Percentiles rank a stretch among this genome's conserved stretches.
Conservation (phyloP, 2,888 invertebrate species). For the Caprella mutica region DNA sequence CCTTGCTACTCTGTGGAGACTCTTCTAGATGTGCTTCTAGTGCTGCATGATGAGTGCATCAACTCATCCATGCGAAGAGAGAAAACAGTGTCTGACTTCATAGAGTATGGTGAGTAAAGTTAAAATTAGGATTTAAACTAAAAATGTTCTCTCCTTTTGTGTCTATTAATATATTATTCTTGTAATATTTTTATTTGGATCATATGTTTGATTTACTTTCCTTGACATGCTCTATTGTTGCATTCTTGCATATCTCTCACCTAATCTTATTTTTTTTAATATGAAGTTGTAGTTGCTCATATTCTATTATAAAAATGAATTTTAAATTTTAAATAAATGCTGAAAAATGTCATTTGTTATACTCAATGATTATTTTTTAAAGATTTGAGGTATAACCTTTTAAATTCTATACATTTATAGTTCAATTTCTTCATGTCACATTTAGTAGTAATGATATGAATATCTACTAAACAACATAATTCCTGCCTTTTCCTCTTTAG, state of each 20-base stretch:
- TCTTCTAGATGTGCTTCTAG: constrained; percentile 77
- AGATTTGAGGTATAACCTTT: background rate
- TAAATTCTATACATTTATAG: too few species aligned
- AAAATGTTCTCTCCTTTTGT: background rate
- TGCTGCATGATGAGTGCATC: constrained; percentile 93
- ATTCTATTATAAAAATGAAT: background rate
- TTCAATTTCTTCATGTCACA: too few species aligned
- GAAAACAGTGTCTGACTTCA: constrained; percentile 93
- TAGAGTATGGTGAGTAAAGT: constrained; percentile 64
- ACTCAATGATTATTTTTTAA: background rate
- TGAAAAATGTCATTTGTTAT: background rate
- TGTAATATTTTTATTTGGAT: background rate
- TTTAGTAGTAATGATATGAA: too few species aligned
- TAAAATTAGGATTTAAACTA: background rate
- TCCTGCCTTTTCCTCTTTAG: too few species aligned
- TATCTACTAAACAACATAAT: too few species aligned
- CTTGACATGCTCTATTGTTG: background rate
- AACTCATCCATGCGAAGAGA: constrained; percentile 87
- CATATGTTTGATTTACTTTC: background rate
- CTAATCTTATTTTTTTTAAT: background rate
- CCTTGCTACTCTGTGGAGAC: constrained; percentile 66
- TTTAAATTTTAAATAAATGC: background rate
- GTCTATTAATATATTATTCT: background rate
- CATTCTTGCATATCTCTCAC: background rate
- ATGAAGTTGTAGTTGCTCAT: background rate